Evolutionary conservation across 2,113 vertebrate genomes (phyloP), one percentile per base, ranked within the genome.

Genomic region (Tamias sibiricus): DNA sequence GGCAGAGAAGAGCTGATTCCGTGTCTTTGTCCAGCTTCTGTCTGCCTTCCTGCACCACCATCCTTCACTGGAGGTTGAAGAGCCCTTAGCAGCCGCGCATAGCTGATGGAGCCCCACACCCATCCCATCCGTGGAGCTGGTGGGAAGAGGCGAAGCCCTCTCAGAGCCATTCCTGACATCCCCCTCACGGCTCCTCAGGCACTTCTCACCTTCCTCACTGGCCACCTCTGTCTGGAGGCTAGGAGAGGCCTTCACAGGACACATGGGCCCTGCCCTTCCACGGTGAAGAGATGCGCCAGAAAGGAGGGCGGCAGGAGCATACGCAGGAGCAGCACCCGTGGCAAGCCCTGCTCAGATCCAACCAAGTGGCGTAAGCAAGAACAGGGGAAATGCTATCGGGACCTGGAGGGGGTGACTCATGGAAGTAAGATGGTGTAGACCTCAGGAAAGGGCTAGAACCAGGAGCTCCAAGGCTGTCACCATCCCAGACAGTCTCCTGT

Each of bases 261-360:
- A 6, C 8, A 1, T 17, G n/a, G 42, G 1, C 12, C 16, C 26
- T 1, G 9, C 4, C 13, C 37, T 75, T 66, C 54, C n/a, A 14
- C 0, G 4, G 6, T 12, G 26, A 42, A 40, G 26, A 71, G 89
- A 12, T 37, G 20, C 54, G 24, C 24, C 24, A 69, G 64, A 76
- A 32, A 44, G 57, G 20, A 84, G 37, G 37, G 62, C 20, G 84
- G 59, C 0, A 2, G 42, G 26, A 37, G 4, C 6, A 59, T 62
- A 57, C 30, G 5, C 40, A 52, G 42, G 14, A 47, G 19, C 47
- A 1, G 4, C 0, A 5, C 30, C 64, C 2, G n/a, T 30, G 37
- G 49, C 22, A 8, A 11, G 71, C 68, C 47, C 77, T 42, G 66
- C 57, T 22, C 64, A 49, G 10, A 42, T 49, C 26, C 66, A 49